phyloP scores from a whole-genome alignment of 2,888 invertebrate genomes.

The Drosophila lacicola region DNA sequence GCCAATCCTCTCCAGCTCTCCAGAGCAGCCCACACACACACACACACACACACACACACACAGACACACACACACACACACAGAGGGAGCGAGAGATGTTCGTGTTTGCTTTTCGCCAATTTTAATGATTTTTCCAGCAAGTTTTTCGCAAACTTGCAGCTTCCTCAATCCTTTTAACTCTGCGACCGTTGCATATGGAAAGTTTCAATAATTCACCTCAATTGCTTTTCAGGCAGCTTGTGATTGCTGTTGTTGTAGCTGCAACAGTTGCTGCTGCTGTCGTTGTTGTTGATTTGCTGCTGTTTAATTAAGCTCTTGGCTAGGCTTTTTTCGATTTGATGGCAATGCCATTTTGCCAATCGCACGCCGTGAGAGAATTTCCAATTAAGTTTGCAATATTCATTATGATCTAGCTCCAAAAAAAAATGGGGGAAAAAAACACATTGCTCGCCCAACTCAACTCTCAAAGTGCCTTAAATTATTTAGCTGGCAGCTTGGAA shows the following conservation, averaged over 20 bases:
- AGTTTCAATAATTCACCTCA: conserved; percentile 75
- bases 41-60: conserved; percentile 5
- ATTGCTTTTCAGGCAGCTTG: conserved; percentile 68
- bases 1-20: conserved; percentile 28
- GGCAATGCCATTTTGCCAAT: conserved; percentile 57
- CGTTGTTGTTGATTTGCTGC: conserved; percentile 45
- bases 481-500: conserved; percentile 19
- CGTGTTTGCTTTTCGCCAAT: conserved; percentile 40
- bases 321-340: conserved; percentile 50
- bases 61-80: conserved; percentile 25
- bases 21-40: conserved; percentile 29
- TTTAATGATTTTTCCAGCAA: conserved; percentile 57
- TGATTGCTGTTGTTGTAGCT: conserved; percentile 26
- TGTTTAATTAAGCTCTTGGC: conserved; percentile 70
- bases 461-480: conserved; percentile 23
- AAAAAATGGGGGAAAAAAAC: neutral
- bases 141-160: conserved; percentile 21
- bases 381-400: conserved; percentile 70
- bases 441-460: neutral
- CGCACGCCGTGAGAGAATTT: conserved; percentile 73
- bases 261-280: conserved; percentile 7
- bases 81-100: neutral
- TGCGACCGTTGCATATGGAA: conserved; percentile 62
- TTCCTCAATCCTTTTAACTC: conserved; percentile 44
- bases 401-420: conserved; percentile 17